Evolutionary conservation across 1,140 invertebrate species (phyloP).

Genomic region (Platorchestia sp.): DNA sequence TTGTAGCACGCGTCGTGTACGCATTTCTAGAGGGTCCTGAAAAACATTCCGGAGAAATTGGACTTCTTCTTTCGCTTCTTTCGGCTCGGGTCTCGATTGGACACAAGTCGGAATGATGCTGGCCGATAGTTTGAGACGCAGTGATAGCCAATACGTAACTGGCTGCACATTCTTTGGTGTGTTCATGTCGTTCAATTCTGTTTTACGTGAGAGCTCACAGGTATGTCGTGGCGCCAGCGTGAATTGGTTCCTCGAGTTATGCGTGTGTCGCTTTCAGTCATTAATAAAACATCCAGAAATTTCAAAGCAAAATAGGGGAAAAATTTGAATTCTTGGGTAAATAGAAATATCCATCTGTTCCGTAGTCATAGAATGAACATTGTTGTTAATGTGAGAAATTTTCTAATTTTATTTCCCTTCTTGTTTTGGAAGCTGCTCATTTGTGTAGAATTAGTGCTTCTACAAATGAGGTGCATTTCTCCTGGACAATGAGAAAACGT

Average conservation of each 20-base stretch:
- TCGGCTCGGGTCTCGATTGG: not conserved
- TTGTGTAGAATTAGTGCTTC: too few species aligned
- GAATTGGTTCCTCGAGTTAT: not conserved
- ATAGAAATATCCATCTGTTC: too few species aligned
- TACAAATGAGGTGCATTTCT: too few species aligned
- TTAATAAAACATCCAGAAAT: not conserved
- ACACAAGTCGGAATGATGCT: conserved; percentile 16
- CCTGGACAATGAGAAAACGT: too few species aligned
- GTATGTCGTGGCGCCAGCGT: not conserved
- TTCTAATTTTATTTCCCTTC: too few species aligned
- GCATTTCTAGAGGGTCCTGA: not conserved
- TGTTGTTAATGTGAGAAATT: too few species aligned
- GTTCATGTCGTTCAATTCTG: not conserved
- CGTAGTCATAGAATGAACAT: too few species aligned
- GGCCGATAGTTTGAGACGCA: not conserved
- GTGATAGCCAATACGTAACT: not conserved
- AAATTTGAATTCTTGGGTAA: not conserved
- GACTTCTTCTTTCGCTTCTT: not conserved
- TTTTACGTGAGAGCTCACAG: not conserved
- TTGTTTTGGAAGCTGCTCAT: too few species aligned
- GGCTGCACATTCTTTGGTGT: not conserved
- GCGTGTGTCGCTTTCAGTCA: not conserved
- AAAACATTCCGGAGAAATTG: conserved; percentile 22
- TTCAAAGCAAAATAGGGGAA: not conserved
- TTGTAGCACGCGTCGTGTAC: not conserved